Percentiles rank a stretch among this genome's conserved stretches.
Conservation (phyloP, 2,113 vertebrate species). For the Calidris pugnax region DNA sequence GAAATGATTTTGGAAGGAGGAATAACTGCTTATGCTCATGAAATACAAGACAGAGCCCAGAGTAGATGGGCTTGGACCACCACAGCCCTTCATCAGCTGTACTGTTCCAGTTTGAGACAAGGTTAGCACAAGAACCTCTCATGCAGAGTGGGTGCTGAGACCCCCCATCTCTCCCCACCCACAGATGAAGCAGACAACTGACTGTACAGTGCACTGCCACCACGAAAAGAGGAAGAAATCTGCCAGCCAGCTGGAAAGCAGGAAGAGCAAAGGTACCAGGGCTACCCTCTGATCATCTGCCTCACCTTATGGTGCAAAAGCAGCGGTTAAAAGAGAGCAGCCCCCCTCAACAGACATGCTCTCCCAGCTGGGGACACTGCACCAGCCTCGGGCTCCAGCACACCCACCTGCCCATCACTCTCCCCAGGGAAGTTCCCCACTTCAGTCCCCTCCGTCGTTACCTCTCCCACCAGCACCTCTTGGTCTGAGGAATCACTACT, state of each 20-base stretch:
- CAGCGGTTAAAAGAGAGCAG: not conserved
- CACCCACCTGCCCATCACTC: not conserved
- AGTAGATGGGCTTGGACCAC: not conserved
- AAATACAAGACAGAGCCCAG: not conserved
- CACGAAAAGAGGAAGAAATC: not conserved
- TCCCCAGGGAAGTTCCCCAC: not conserved
- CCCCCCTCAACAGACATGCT: not conserved
- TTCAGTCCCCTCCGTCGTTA: not conserved
- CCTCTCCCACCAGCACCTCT: not conserved
- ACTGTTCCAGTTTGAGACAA: rapidly evolving
- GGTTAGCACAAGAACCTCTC: not conserved
- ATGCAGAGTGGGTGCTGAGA: not conserved
- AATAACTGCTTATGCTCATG: not conserved
- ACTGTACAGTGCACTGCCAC: not conserved
- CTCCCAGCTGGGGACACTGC: not conserved
- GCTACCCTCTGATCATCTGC: not conserved
- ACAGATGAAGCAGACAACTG: not conserved
- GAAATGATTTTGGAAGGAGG: not conserved
- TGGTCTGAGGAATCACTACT: not conserved
- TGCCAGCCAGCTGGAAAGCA: not conserved
- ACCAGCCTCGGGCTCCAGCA: not conserved
- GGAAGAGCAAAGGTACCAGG: not conserved
- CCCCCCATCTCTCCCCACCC: not conserved
- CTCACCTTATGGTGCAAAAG: rapidly evolving
- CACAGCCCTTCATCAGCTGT: not conserved